Conservation (phyloP, 2,888 invertebrate genomes). For the Sinohyriopsis cumingii region DNA sequence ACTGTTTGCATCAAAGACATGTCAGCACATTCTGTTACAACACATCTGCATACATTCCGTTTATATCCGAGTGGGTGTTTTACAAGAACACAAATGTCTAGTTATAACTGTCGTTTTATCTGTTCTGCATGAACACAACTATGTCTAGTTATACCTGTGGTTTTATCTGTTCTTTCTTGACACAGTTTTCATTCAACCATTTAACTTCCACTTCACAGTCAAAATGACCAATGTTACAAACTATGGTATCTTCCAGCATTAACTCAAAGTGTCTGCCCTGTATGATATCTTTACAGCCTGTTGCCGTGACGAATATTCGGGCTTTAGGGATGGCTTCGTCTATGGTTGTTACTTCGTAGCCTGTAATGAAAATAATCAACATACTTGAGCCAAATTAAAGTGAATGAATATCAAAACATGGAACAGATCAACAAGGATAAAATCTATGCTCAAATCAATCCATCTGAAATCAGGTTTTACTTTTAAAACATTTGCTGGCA, state of each 20-base stretch:
- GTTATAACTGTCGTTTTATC: conserved; percentile 92
- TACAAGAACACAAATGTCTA: background rate
- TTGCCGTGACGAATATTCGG: conserved; percentile 97
- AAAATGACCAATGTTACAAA: conserved; percentile 99
- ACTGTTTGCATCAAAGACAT: too few relatives aligned
- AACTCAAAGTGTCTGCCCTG: conserved; percentile 87
- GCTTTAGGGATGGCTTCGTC: conserved; percentile 93
- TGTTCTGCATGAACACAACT: conserved; percentile 75
- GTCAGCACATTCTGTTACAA: too few relatives aligned
- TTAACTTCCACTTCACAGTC: conserved; percentile 97
- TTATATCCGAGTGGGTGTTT: too few relatives aligned
- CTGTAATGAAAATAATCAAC: conserved; percentile 53
- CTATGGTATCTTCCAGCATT: conserved; percentile 97
- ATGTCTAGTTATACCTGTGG: conserved; percentile 84
- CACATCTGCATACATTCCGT: too few relatives aligned
- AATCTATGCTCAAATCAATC: background rate
- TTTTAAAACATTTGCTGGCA: background rate
- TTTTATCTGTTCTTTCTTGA: conserved; percentile 92
- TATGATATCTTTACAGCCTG: conserved; percentile 95
- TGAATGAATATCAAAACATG: background rate
- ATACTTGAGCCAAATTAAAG: background rate
- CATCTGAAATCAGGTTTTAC: conserved; percentile 8
- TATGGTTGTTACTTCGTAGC: conserved; percentile 88
- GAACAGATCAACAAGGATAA: background rate
- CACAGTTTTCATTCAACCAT: conserved; percentile 93